A percentile compares a stretch with the other conserved stretches of the same genome.
These are phyloP conservation scores for Pseudomugil tenellus DNA, from an alignment of 2,797 vertebrate species.

Conservation along the genomic window DNA sequence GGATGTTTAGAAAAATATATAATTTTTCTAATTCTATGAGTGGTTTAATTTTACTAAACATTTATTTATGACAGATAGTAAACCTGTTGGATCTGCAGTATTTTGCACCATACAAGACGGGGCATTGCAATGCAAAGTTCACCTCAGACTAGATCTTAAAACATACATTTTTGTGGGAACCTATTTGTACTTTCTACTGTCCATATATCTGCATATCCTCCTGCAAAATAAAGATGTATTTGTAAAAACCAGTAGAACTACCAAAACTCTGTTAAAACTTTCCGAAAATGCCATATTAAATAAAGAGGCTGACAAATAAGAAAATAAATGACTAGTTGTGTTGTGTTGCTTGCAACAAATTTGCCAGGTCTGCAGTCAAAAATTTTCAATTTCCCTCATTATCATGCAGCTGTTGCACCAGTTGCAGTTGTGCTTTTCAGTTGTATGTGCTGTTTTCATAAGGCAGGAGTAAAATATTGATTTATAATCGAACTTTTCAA, in stretches of 20 bases:
- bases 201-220: background rate
- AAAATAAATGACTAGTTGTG: background rate
- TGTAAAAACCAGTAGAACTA: background rate
- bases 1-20: background rate
- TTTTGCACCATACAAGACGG: background rate
- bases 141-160: background rate
- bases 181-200: background rate
- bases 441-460: background rate
- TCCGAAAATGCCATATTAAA: background rate
- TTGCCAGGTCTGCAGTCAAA: background rate
- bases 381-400: background rate
- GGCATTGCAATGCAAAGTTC: background rate
- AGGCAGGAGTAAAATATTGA: too few relatives aligned
- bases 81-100: background rate
- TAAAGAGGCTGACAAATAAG: background rate
- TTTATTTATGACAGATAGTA: background rate
- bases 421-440: background rate
- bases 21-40: background rate
- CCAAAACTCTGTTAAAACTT: background rate
- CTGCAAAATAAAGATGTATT: background rate
- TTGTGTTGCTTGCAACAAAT: background rate
- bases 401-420: background rate
- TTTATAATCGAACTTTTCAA: too few relatives aligned
- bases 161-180: conserved; percentile 5
- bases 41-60: background rate